Evolutionary conservation across 1,140 invertebrate species (phyloP).

Genomic region (Drosophila jambulina): DNA sequence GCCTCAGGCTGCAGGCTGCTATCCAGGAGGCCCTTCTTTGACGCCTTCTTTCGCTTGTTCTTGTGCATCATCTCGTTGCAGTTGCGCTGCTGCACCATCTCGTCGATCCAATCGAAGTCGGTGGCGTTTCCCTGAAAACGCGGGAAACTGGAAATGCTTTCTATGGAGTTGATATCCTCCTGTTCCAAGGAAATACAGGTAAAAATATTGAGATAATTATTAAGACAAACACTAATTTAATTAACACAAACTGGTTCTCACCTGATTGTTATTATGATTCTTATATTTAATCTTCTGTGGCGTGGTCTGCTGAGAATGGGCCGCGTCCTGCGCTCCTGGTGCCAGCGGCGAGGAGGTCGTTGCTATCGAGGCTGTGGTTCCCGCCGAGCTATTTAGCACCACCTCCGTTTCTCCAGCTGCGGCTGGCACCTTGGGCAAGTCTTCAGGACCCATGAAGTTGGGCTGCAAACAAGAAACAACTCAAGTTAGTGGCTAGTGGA

Average conservation of each 20-base stretch:
- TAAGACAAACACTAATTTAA: neutral
- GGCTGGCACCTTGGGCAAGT: slow-evolving; percentile 58
- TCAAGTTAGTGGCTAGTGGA: neutral
- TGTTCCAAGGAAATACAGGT: slow-evolving; percentile 3
- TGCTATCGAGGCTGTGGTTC: slow-evolving; percentile 68
- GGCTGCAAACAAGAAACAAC: slow-evolving; percentile 25
- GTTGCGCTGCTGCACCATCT: slow-evolving; percentile 63
- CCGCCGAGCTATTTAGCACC: slow-evolving; percentile 64
- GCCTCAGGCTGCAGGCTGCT: slow-evolving; percentile 25
- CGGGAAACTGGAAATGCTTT: slow-evolving; percentile 71
- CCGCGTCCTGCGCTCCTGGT: slow-evolving; percentile 35
- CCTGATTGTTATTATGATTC: slow-evolving; percentile 71
- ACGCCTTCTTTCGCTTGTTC: slow-evolving; percentile 73
- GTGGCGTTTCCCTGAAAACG: slow-evolving; percentile 31
- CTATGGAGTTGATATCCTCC: slow-evolving; percentile 83
- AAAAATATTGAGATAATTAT: neutral
- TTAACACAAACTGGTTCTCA: neutral
- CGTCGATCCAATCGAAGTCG: slow-evolving; percentile 77
- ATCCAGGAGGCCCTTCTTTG: slow-evolving; percentile 55
- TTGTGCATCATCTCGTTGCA: slow-evolving; percentile 66
- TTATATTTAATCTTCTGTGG: slow-evolving; percentile 64
- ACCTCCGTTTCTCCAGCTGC: slow-evolving; percentile 45
- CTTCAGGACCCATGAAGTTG: slow-evolving; percentile 44
- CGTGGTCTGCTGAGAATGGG: slow-evolving; percentile 32
- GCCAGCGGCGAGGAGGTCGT: slow-evolving; percentile 57